Evolutionary conservation across 1,140 invertebrate species (phyloP).

Genomic region (Drosophila arizonae): DNA sequence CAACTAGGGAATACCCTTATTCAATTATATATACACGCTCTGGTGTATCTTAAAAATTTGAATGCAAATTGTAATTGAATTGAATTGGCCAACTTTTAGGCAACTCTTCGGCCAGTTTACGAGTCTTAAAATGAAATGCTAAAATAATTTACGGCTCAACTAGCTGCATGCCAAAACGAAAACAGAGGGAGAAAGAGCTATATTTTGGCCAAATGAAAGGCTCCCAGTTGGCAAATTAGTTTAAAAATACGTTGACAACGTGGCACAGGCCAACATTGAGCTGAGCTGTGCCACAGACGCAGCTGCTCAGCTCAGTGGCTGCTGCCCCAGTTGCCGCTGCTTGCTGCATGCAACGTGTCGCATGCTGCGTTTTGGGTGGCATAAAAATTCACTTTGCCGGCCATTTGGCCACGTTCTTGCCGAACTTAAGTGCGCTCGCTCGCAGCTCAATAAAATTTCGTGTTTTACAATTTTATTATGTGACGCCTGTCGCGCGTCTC

Average conservation of each 20-base stretch:
- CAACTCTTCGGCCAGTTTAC: slow-evolving; percentile 49
- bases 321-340: not conserved
- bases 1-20: too few species aligned
- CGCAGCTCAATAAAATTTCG: slow-evolving; percentile 62
- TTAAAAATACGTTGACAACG: slow-evolving; percentile 69
- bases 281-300: too few species aligned
- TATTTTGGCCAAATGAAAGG: slow-evolving; percentile 56
- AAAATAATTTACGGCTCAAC: slow-evolving; percentile 77
- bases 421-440: slow-evolving; percentile 34
- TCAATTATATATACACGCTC: not conserved
- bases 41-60: not conserved
- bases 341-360: slow-evolving; percentile 29
- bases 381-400: slow-evolving; percentile 75
- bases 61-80: slow-evolving; percentile 54
- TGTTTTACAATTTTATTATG: slow-evolving; percentile 81
- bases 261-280: slow-evolving; percentile 18
- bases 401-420: slow-evolving; percentile 23
- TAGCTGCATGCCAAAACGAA: slow-evolving; percentile 10
- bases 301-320: slow-evolving; percentile 5
- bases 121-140: slow-evolving; percentile 69
- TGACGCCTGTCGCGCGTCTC: slow-evolving; percentile 48
- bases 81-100: slow-evolving; percentile 61
- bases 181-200: not conserved
- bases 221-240: slow-evolving; percentile 80
- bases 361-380: slow-evolving; percentile 64